phyloP scores from a whole-genome alignment of 2,797 vertebrate genomes.

The Tenualosa ilisha region DNA sequence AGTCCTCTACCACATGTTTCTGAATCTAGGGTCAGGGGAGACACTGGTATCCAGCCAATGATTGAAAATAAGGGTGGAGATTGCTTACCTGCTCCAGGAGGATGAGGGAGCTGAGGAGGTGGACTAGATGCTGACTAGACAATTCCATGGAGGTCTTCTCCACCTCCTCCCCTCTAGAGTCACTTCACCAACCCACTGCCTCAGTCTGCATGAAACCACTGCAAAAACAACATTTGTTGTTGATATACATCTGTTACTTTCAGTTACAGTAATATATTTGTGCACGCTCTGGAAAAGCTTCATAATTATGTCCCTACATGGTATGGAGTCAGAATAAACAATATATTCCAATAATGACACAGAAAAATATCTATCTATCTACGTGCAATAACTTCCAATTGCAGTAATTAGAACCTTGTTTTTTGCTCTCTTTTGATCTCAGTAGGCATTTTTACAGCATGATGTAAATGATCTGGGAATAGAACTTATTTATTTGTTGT shows the following conservation, averaged over 20 bases:
- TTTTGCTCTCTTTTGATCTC: neutral
- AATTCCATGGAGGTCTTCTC: constrained; percentile 54
- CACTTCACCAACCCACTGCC: constrained; percentile 50
- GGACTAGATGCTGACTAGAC: constrained; percentile 70
- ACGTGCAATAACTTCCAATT: neutral
- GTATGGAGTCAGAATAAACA: neutral
- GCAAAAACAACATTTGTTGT: constrained; percentile 27
- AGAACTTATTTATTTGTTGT: too few species aligned
- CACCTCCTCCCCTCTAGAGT: constrained; percentile 61
- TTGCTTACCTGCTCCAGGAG: constrained; percentile 65
- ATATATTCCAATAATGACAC: neutral
- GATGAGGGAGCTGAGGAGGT: constrained; percentile 70
- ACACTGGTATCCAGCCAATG: too few species aligned
- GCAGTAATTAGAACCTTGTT: neutral
- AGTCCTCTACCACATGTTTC: too few species aligned
- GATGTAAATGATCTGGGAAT: too few species aligned
- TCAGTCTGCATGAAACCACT: constrained; percentile 58
- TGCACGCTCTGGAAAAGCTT: neutral
- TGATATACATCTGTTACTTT: too few species aligned
- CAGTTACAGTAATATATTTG: neutral
- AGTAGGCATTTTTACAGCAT: neutral
- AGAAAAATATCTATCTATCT: neutral
- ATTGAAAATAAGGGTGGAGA: too few species aligned
- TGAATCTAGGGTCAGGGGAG: too few species aligned
- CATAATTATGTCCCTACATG: too few species aligned